Conservation (phyloP, 2,113 vertebrate genomes). For the Dasypus novemcinctus region DNA sequence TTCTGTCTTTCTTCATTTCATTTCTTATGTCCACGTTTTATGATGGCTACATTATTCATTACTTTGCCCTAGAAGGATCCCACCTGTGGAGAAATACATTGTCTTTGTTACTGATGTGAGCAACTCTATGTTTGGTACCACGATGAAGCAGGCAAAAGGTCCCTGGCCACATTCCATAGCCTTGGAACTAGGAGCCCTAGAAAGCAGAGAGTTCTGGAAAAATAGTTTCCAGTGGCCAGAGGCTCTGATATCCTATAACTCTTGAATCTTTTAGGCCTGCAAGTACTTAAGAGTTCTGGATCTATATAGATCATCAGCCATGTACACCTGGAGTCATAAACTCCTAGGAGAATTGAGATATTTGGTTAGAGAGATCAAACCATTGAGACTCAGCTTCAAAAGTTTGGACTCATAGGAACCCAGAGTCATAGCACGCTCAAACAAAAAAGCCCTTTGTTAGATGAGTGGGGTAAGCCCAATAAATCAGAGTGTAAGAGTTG, state of each 20-base stretch:
- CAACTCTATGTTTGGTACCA: conserved; percentile 89
- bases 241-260: not conserved
- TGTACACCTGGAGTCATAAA: not conserved
- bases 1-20: not conserved
- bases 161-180: not conserved
- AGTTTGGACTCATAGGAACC: not conserved
- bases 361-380: not conserved
- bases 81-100: conserved; percentile 86
- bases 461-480: too few species aligned
- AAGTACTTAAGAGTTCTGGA: not conserved
- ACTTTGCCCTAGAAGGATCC: conserved; percentile 87
- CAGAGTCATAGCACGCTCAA: not conserved
- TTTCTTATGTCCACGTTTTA: conserved; percentile 81
- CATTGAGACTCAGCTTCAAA: not conserved
- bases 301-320: not conserved
- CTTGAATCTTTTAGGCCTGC: not conserved
- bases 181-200: not conserved
- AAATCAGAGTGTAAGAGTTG: too few species aligned
- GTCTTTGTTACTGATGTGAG: conserved; percentile 90
- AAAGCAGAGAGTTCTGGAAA: not conserved
- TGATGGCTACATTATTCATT: conserved; percentile 88
- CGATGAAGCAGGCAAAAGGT: conserved; percentile 88
- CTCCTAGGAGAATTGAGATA: not conserved
- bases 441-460: too few species aligned
- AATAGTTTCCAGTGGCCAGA: not conserved